Evolutionary conservation across 2,113 vertebrate species (phyloP), one percentile per base, ranked within the genome.

Genomic region (Scopus umbretta): DNA sequence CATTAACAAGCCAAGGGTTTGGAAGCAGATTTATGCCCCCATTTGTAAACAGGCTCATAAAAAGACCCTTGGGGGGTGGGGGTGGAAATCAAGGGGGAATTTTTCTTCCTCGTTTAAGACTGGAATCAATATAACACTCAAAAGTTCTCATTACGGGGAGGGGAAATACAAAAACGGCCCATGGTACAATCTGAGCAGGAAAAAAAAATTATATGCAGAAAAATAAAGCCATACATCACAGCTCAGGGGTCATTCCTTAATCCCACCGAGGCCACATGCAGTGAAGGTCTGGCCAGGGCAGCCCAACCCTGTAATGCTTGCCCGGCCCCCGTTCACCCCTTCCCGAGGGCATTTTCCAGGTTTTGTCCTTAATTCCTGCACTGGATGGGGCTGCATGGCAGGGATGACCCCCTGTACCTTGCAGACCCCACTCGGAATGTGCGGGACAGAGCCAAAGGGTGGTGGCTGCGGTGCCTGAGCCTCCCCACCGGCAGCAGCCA

Each of bases 71-170:
- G 59, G 6, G 12, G 25, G 61, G 80, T 47, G 20, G 14, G 14
- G 23, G 6, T 6, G 53, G 53, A 16, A 55, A 30, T 30, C 53
- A 18, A 22, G 34, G 38, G 45, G 49, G 29, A 55, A 79, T 88
- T 97, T 97, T 96, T 79, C n/a, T 73, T 72, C 22, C n/a, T 61
- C 26, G 93, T 96, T 90, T 94, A 96, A 95, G 88, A 85, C 82
- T 83, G 63, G 49, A 97, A 98, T 97, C 94, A 96, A 97, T 95
- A 72, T 14, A 93, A 97, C 20, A 80, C 91, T 93, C 89, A 71
- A 73, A 98, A 89, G 72, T 93, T 97, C 95, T 97, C 92, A 52
- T 81, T 96, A 88, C 80, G 55, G 75, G 80, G 8, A 36, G 13
- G 7, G 9, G 27, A 88, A 94, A 83, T 22, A 92, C 53, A 40